Evolutionary conservation across 1,140 invertebrate species (phyloP).

Genomic region (Anastrepha ludens): DNA sequence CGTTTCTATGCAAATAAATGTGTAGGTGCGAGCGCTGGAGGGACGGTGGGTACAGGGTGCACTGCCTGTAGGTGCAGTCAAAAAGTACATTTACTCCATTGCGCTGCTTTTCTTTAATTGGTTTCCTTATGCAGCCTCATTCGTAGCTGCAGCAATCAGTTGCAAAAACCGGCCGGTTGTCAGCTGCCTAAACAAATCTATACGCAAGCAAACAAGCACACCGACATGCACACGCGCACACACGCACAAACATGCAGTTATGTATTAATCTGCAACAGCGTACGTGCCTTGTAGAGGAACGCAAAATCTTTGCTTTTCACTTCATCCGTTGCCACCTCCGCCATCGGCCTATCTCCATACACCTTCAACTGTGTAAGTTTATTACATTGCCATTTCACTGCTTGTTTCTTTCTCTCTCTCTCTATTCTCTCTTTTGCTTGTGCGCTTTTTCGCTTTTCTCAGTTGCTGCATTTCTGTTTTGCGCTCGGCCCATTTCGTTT

Average conservation of each 20-base stretch:
- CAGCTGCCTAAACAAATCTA: slow-evolving; percentile 27
- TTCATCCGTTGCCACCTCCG: slow-evolving; percentile 37
- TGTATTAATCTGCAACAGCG: slow-evolving; percentile 1
- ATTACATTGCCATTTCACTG: not conserved
- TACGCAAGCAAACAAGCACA: not conserved
- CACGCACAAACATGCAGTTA: not conserved
- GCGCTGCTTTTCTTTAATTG: slow-evolving; percentile 30
- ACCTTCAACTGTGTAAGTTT: too few relatives aligned
- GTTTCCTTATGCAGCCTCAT: slow-evolving; percentile 25
- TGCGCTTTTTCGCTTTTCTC: slow-evolving; percentile 31
- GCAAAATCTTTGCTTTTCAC: slow-evolving; percentile 23
- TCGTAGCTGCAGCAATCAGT: slow-evolving; percentile 27
- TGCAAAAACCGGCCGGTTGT: slow-evolving; percentile 38
- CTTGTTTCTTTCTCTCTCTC: not conserved
- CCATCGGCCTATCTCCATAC: not conserved
- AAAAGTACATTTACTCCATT: slow-evolving; percentile 11
- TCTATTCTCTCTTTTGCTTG: slow-evolving; percentile 38
- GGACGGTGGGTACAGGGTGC: too few relatives aligned
- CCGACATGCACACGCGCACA: not conserved
- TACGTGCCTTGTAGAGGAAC: not conserved
- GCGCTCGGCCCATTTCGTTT: slow-evolving; percentile 42
- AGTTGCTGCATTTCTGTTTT: slow-evolving; percentile 52
- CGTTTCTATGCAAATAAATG: too few relatives aligned
- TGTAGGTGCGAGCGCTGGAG: too few relatives aligned
- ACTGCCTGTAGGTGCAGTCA: not conserved